Evolutionary conservation across 2,888 invertebrate species (phyloP), one percentile per base, ranked within the genome.

Genomic region (Drosophila ustulata): DNA sequence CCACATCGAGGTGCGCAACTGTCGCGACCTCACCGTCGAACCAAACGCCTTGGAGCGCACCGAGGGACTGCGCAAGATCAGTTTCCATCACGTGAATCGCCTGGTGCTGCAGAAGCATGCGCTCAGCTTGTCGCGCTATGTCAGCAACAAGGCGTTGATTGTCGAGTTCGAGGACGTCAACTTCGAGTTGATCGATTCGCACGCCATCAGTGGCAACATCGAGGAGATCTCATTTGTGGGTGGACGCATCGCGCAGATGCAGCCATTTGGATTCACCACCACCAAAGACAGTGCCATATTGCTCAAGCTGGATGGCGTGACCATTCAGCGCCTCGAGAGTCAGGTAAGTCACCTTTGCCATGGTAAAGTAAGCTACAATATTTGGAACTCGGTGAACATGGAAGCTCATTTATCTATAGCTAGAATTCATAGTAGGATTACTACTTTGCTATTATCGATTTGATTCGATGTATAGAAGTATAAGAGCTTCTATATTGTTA

Each of bases 241-340:
- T 75, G 94, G 95, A 53, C 93, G 91, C 66, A 94, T 97, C 62
- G 93, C 93, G 26, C 93, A 93, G 61, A 93, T 96, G 65, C 94
- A 93, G 80, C 94, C 96, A 0, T 96, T 95, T 90, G 96, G 96
- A 0, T 96, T 97, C 89, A 95, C 96, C 67, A 96, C 95, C 90
- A 93, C 96, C 46, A 93, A 93, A 50, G 94, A 94, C 79, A 94
- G 90, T 73, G 91, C 94, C 53, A 94, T 95, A 79, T 94, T 93
- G 55, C 93, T 97, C 65, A 94, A 94, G 75, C 92, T 97, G 73
- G 93, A 93, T 34, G 93, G 95, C 80, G 95, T 95, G 63, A 90
- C 91, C 3, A 93, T 96, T 47, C 93, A 94, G 45, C 93, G 93
- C 52, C 93, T 96, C 50, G 95, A 95, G 62, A 86, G 88, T 58